These are phyloP conservation scores for Lampris incognitus DNA, from an alignment of 2,113 vertebrate species.

Conservation along the genomic window DNA sequence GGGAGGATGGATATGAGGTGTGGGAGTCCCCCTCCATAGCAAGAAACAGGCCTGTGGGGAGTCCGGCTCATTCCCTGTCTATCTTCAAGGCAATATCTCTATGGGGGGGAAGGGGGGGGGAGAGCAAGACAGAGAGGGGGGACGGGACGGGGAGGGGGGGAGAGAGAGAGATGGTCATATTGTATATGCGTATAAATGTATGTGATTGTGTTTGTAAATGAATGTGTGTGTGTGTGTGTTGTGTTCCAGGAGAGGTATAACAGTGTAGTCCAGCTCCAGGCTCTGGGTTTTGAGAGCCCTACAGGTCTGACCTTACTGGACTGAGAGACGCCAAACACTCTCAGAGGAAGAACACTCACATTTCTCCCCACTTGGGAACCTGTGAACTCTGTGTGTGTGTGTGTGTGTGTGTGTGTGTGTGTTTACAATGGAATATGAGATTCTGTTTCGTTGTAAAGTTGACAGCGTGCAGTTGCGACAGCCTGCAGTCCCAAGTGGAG, in stretches of 20 bases:
- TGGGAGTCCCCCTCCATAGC: slow-evolving; percentile 70
- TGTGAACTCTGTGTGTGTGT: slow-evolving; percentile 33
- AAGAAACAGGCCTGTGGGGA: slow-evolving; percentile 67
- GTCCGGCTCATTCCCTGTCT: slow-evolving; percentile 48
- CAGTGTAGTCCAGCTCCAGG: slow-evolving; percentile 28
- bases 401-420: slow-evolving; percentile 30
- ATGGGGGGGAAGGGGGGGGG: not conserved
- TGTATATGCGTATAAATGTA: not conserved
- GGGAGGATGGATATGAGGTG: slow-evolving; percentile 73
- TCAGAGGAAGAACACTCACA: slow-evolving; percentile 11
- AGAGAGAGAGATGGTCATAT: not conserved
- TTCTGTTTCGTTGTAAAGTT: slow-evolving; percentile 63
- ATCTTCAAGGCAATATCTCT: slow-evolving; percentile 2
- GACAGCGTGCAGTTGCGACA: slow-evolving; percentile 67
- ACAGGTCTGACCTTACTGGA: slow-evolving; percentile 28
- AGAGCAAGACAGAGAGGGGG: not conserved
- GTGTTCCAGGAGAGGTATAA: slow-evolving; percentile 33
- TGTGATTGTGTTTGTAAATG: not conserved
- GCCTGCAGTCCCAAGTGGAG: slow-evolving; percentile 67
- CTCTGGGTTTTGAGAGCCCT: slow-evolving; percentile 37
- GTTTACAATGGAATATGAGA: slow-evolving; percentile 10
- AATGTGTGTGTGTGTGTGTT: slow-evolving; percentile 7
- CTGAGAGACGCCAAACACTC: slow-evolving; percentile 19
- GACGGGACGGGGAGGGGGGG: not conserved
- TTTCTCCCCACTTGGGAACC: not conserved